Evolutionary conservation across 2,113 vertebrate species (phyloP).

Genomic region (Pseudorasbora parva): DNA sequence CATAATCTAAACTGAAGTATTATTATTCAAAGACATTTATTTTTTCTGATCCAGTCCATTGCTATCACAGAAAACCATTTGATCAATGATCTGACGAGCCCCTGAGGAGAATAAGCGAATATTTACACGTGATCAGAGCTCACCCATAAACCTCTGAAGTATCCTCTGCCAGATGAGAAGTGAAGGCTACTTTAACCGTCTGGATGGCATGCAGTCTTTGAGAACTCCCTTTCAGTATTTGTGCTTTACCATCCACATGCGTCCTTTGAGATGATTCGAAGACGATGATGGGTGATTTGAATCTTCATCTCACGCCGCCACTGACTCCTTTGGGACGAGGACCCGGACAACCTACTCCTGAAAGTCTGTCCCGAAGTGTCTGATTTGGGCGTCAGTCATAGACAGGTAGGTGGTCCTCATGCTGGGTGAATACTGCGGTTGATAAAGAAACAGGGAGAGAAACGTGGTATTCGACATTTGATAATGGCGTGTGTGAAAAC

Average conservation of each 20-base stretch:
- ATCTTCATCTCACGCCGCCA: conserved; percentile 32
- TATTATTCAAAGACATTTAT: neutral
- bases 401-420: conserved; percentile 94
- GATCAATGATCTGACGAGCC: neutral
- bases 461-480: neutral
- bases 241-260: conserved; percentile 7
- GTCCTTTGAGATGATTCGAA: conserved; percentile 1
- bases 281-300: neutral
- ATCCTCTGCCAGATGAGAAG: neutral
- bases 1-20: neutral
- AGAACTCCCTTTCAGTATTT: conserved; percentile 17
- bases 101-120: conserved; percentile 12
- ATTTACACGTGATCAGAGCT: conserved; percentile 23
- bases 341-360: conserved; percentile 75
- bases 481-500: neutral
- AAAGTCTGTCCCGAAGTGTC: conserved; percentile 81
- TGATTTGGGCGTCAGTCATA: conserved; percentile 84
- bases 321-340: conserved; percentile 47
- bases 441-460: conserved; percentile 45
- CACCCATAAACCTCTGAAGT: neutral
- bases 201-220: neutral
- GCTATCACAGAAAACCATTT: neutral
- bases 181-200: neutral
- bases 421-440: conserved; percentile 90
- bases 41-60: neutral